Evolutionary conservation across 2,888 invertebrate genomes (phyloP).

Genomic region (Macropis europaea): DNA sequence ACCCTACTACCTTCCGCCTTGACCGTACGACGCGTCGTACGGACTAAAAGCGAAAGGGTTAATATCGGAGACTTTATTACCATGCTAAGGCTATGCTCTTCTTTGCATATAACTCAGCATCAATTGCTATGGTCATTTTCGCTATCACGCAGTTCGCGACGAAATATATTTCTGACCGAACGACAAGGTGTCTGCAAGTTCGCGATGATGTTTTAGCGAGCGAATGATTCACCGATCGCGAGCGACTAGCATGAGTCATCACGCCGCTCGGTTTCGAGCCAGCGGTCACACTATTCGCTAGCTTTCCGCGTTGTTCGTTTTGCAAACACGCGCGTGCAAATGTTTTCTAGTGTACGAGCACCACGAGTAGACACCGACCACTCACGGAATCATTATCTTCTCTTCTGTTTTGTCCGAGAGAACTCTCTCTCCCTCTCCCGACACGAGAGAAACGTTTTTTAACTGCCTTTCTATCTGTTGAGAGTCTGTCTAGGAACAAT

Average conservation of each 20-base stretch:
- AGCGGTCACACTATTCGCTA: slow-evolving; percentile 46
- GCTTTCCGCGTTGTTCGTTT: slow-evolving; percentile 28
- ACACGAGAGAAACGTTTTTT: not conserved
- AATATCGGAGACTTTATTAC: no score
- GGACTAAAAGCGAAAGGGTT: no score
- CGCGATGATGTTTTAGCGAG: slow-evolving; percentile 29
- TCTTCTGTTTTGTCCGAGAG: slow-evolving; percentile 11
- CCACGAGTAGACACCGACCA: not conserved
- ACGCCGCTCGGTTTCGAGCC: slow-evolving; percentile 53
- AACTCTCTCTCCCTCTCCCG: no score
- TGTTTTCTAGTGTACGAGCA: not conserved
- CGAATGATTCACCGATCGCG: slow-evolving; percentile 55
- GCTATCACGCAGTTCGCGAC: no score
- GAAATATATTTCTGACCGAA: no score
- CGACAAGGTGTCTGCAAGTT: slow-evolving; percentile 5
- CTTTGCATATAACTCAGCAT: no score
- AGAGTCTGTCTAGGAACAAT: not conserved
- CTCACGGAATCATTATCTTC: slow-evolving; percentile 35
- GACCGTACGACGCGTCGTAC: no score
- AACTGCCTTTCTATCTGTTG: not conserved
- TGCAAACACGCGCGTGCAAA: not conserved
- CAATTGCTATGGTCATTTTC: no score
- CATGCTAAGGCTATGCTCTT: no score
- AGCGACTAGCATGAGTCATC: slow-evolving; percentile 58
- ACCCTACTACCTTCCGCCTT: no score